These are phyloP conservation scores for Eristalis tenax DNA, from an alignment of 2,888 invertebrate genomes.

Conservation along the genomic window DNA sequence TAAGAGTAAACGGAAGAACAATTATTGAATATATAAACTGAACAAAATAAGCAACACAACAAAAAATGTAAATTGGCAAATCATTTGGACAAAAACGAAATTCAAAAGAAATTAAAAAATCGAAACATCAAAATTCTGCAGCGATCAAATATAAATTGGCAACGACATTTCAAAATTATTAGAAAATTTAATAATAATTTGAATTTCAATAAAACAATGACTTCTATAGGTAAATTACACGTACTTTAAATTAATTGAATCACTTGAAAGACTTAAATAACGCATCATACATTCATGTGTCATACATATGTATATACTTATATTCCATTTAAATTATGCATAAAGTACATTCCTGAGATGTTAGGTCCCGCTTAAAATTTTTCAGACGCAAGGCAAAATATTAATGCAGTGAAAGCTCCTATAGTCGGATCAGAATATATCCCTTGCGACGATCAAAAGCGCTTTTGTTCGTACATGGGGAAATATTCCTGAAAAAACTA, in stretches of 20 bases:
- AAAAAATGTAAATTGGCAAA: slow-evolving; percentile 41
- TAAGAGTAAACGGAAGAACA: not conserved
- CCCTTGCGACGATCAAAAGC: no score
- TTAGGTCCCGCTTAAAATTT: no score
- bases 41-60: not conserved
- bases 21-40: not conserved
- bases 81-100: slow-evolving; percentile 47
- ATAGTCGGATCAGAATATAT: no score
- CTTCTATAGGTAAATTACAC: slow-evolving; percentile 80
- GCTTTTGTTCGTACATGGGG: no score
- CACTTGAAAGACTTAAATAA: slow-evolving; percentile 20
- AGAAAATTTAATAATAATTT: slow-evolving; percentile 55
- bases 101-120: slow-evolving; percentile 30
- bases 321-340: no score
- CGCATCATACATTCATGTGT: slow-evolving; percentile 10
- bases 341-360: not conserved
- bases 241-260: not conserved
- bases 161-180: slow-evolving; percentile 66
- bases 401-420: no score
- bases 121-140: slow-evolving; percentile 61
- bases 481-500: no score
- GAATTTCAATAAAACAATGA: slow-evolving; percentile 76
- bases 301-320: not conserved
- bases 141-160: slow-evolving; percentile 60
- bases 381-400: no score